Base-by-base conservation (phyloP, 2,888 invertebrate genomes). In the Chloroclystis v-ata region DNA sequence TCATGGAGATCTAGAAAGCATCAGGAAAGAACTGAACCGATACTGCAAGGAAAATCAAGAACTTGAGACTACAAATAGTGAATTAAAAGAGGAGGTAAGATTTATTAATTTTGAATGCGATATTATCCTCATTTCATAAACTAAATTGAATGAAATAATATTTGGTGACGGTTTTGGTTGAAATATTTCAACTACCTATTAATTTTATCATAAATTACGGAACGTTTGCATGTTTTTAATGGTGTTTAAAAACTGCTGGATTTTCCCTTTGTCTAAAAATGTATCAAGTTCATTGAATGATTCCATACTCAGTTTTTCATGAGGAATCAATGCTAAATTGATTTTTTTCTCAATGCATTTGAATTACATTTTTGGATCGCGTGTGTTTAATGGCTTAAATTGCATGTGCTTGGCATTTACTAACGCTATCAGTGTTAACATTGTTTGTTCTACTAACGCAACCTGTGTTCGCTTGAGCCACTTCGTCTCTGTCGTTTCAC, bases 41-140 rank as follows among this genome's bases (percentile, higher is more conserved):
- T 59, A 87, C 13, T 83, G 80, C 59, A 91, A 91, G 70, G 89
- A 89, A 57, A 84, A 90, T 50, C 85, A 91, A 64, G 91, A 93
- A 44, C 78, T 90, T 44, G 92, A 92, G 65, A 92, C 92, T 33
- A 92, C 91, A 20, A 92, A 92, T 59, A 89, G 91, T 46, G 92
- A 92, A 75, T 76, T 93, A 7, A 90, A 89, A 60, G 92, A 93
- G 71, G 92, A 92, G 86, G 92, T 93, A 73, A 62, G 79, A 10
- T 1, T 20, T 16, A n/a, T 1, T 5, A 1, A 2, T 1, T 1
- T 16, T 14, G 14, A 30, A 29, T 29, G 10, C 1, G n/a, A 32
- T 4, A 1, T n/a, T n/a, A n/a, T n/a, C n/a, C n/a, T n/a, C n/a
- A n/a, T n/a, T n/a, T n/a, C n/a, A n/a, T n/a, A n/a, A n/a, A n/a